Evolutionary conservation across 2,113 vertebrate genomes (phyloP).

Genomic region (Motacilla alba): DNA sequence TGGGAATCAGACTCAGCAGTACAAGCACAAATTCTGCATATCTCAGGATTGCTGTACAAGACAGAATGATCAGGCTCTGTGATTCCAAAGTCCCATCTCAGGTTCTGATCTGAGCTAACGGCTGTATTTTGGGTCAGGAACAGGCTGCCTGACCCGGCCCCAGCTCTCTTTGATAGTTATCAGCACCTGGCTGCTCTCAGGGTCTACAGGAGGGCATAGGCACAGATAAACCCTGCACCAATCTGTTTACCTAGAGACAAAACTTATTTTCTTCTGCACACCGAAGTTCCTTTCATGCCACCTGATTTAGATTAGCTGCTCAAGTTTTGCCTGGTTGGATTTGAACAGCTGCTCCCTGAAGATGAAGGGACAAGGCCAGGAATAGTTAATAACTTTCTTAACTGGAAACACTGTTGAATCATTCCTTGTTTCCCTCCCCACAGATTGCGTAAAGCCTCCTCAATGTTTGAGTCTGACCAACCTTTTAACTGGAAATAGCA

Average conservation of each 20-base stretch:
- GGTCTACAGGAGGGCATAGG: neutral
- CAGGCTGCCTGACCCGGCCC: neutral
- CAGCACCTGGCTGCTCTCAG: neutral
- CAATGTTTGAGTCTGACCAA: neutral
- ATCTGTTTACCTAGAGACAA: neutral
- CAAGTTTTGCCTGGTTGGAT: neutral
- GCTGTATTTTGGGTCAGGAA: neutral
- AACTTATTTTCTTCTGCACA: neutral
- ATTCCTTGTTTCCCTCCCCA: neutral
- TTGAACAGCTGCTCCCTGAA: conserved; percentile 24
- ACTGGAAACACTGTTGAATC: conserved; percentile 24
- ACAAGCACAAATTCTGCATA: neutral
- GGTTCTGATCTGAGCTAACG: neutral
- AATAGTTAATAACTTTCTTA: conserved; percentile 28
- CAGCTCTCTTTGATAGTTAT: neutral
- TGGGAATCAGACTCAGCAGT: neutral
- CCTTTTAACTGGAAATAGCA: conserved; percentile 21
- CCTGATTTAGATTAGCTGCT: conserved; percentile 48
- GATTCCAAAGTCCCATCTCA: neutral
- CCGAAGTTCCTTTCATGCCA: neutral
- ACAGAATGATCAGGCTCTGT: neutral
- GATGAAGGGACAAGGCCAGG: conserved; percentile 11
- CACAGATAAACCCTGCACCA: neutral
- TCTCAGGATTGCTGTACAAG: neutral
- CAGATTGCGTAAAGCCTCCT: neutral